phyloP scores from a whole-genome alignment of 2,797 vertebrate species.

The Coccyzus lansbergi region DNA sequence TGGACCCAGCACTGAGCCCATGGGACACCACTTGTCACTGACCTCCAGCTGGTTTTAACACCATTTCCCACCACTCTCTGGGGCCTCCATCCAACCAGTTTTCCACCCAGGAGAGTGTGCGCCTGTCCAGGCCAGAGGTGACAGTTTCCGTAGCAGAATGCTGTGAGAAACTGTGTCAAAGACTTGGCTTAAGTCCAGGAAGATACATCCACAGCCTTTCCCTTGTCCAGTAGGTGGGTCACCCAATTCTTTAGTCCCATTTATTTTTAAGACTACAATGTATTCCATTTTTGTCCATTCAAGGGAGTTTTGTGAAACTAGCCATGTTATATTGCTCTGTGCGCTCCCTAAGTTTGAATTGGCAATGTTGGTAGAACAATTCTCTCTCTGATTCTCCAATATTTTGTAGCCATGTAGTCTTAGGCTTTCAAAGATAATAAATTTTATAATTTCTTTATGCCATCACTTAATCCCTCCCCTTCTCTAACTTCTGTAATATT shows the following conservation, averaged over 20 bases:
- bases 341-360: background rate
- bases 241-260: background rate
- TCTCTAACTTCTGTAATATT: background rate
- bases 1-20: too few relatives aligned
- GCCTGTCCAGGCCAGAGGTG: too few relatives aligned
- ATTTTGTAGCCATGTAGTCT: background rate
- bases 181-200: too few relatives aligned
- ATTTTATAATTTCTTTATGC: background rate
- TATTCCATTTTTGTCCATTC: background rate
- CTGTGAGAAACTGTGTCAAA: too few relatives aligned
- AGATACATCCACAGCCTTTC: too few relatives aligned
- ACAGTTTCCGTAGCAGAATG: too few relatives aligned
- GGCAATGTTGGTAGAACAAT: background rate
- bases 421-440: background rate
- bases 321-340: background rate
- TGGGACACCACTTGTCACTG: too few relatives aligned
- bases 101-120: too few relatives aligned
- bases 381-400: background rate
- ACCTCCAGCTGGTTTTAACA: too few relatives aligned
- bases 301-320: background rate
- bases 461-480: background rate
- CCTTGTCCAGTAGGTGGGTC: too few relatives aligned
- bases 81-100: too few relatives aligned
- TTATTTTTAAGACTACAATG: background rate
- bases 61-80: too few relatives aligned